Evolutionary conservation across 2,113 vertebrate species (phyloP).

Genomic region (Colistium nudipinnis): DNA sequence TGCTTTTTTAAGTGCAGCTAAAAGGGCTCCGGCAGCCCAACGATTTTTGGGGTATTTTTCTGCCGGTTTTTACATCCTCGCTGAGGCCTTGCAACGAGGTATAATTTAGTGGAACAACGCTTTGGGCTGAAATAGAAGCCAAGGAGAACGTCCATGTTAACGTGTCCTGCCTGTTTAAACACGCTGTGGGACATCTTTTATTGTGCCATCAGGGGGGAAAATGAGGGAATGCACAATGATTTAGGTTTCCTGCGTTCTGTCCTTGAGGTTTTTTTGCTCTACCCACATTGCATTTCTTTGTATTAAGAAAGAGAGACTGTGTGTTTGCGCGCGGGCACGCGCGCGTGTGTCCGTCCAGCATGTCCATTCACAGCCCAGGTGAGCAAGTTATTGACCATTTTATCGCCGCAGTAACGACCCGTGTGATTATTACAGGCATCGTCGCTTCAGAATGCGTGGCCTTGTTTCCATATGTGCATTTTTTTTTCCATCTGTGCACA

Average conservation of each 20-base stretch:
- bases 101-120: constrained; percentile 61
- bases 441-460: constrained; percentile 41
- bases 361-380: constrained; percentile 63
- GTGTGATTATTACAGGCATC: constrained; percentile 50
- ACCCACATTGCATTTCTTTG: constrained; percentile 18
- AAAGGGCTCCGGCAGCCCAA: constrained; percentile 49
- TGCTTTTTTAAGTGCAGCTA: constrained; percentile 50
- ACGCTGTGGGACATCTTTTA: constrained; percentile 44
- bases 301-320: constrained; percentile 1
- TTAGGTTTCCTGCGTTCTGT: constrained; percentile 31
- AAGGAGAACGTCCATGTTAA: constrained; percentile 46
- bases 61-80: constrained; percentile 62
- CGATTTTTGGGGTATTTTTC: constrained; percentile 45
- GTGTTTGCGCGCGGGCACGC: background rate
- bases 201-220: constrained; percentile 66
- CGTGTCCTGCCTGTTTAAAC: constrained; percentile 55
- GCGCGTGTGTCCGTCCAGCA: constrained; percentile 10
- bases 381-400: constrained; percentile 71
- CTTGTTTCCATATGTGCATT: constrained; percentile 43
- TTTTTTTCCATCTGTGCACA: constrained; percentile 3
- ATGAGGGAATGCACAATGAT: constrained; percentile 43
- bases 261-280: constrained; percentile 23
- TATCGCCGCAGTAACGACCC: constrained; percentile 52
- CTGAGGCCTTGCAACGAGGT: constrained; percentile 46
- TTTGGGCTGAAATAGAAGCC: constrained; percentile 48